A percentile compares a stretch with the other conserved stretches of the same genome.
phyloP scores from a whole-genome alignment of 1,140 invertebrate species.

The Drosophila takahashii region DNA sequence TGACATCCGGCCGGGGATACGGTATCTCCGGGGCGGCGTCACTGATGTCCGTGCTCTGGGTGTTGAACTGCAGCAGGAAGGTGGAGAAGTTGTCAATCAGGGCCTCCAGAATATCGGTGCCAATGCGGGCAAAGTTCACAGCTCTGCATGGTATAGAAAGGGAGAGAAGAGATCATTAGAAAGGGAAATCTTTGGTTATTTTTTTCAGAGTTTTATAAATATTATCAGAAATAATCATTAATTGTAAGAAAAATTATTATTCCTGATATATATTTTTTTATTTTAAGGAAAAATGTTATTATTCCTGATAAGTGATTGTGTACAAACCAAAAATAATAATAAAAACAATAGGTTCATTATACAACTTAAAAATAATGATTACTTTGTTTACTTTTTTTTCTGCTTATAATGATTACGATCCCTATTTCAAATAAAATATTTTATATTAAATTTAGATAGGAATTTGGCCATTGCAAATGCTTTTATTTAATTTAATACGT shows the following conservation, averaged over 20 bases:
- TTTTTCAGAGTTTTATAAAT: not conserved
- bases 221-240: no score
- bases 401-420: no score
- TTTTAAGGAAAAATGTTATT: no score
- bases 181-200: not conserved
- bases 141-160: conserved; percentile 46
- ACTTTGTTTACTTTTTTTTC: no score
- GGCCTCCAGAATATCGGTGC: conserved; percentile 75
- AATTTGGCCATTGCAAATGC: no score
- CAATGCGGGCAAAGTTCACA: conserved; percentile 82
- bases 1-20: conserved; percentile 70
- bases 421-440: no score
- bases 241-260: no score
- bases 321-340: no score
- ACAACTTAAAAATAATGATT: no score
- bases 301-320: no score
- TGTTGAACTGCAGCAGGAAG: conserved; percentile 79
- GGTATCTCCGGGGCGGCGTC: conserved; percentile 54
- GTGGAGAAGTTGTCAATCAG: conserved; percentile 72
- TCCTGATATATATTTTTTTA: not conserved
- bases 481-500: conserved; percentile 26
- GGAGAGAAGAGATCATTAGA: not conserved
- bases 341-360: no score
- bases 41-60: conserved; percentile 57
- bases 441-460: no score